Evolutionary conservation across 2,888 invertebrate species (phyloP).

Genomic region (Nomada ferruginata): DNA sequence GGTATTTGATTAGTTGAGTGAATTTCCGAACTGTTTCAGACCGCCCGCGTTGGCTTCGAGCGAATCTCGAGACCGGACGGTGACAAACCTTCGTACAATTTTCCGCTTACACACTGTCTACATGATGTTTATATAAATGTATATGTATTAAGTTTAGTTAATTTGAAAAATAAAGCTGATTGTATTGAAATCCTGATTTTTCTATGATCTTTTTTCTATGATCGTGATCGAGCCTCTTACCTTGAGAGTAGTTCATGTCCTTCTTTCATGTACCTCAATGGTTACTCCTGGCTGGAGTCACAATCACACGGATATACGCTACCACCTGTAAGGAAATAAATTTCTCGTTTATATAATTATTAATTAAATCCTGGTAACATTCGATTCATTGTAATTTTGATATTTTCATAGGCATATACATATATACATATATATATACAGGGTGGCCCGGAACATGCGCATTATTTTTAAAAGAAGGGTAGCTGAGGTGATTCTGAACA

Average conservation of each 20-base stretch:
- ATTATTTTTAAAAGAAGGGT: no score
- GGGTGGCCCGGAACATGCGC: no score
- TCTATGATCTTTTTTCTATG: no score
- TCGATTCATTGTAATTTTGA: neutral
- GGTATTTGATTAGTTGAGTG: slow-evolving; percentile 83
- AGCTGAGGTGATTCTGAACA: no score
- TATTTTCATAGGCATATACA: neutral
- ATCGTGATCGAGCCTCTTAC: slow-evolving; percentile 70
- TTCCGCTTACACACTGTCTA: neutral
- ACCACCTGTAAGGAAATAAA: slow-evolving; percentile 73
- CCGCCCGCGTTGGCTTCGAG: slow-evolving; percentile 57
- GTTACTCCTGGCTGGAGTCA: slow-evolving; percentile 81
- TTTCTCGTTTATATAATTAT: neutral
- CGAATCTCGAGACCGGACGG: slow-evolving; percentile 56
- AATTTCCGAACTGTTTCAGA: slow-evolving; percentile 82
- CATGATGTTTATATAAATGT: slow-evolving; percentile 1
- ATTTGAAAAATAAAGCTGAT: slow-evolving; percentile 15
- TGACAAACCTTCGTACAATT: slow-evolving; percentile 68
- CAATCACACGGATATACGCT: slow-evolving; percentile 63
- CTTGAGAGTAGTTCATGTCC: slow-evolving; percentile 84
- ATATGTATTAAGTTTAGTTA: slow-evolving; percentile 27
- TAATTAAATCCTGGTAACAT: neutral
- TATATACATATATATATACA: no score
- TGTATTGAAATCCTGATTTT: slow-evolving; percentile 1
- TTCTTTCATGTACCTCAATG: slow-evolving; percentile 82